phyloP scores from a whole-genome alignment of 2,888 invertebrate genomes.

The Amorpha juglandis region DNA sequence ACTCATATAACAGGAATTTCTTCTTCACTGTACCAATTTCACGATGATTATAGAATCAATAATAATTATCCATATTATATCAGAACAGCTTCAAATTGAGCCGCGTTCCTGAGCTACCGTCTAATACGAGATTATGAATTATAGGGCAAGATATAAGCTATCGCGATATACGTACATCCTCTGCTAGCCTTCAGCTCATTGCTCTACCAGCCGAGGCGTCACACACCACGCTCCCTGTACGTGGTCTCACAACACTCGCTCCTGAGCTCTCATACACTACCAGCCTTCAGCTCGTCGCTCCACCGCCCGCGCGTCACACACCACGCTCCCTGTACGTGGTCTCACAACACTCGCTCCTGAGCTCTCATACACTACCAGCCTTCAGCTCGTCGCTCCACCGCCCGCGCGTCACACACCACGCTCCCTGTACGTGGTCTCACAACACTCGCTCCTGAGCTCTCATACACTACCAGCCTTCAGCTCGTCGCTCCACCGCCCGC shows the following conservation, averaged over 20 bases:
- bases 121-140: slow-evolving; percentile 33
- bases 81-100: slow-evolving; percentile 40
- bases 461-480: no score
- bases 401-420: no score
- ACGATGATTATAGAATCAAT: slow-evolving; percentile 40
- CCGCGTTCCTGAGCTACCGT: slow-evolving; percentile 37
- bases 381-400: no score
- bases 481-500: no score
- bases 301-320: slow-evolving; percentile 2
- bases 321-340: slow-evolving; percentile 4
- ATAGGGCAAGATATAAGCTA: slow-evolving; percentile 33
- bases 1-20: background rate
- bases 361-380: background rate
- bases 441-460: no score
- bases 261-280: slow-evolving; percentile 1
- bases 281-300: background rate
- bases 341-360: background rate
- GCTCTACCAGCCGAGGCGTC: background rate
- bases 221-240: slow-evolving; percentile 11
- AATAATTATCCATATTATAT: slow-evolving; percentile 40
- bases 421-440: no score
- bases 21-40: slow-evolving; percentile 27
- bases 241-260: slow-evolving; percentile 10
- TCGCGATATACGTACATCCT: background rate
- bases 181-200: slow-evolving; percentile 1